Evolutionary conservation across 2,797 vertebrate genomes (phyloP).

Genomic region (Gallirallus australis): DNA sequence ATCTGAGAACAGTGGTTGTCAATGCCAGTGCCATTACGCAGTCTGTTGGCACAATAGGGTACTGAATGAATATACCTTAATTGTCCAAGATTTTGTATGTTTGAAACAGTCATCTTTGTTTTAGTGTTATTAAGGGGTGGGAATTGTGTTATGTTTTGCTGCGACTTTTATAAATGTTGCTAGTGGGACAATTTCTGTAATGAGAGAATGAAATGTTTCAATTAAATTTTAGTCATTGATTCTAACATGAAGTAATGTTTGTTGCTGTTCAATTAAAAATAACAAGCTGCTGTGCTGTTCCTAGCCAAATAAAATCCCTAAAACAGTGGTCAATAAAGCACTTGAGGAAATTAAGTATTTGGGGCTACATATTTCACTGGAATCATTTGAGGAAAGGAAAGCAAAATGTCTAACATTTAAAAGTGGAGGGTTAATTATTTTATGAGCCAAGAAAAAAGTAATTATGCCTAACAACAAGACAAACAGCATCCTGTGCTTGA

Average conservation of each 20-base stretch:
- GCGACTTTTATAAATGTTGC: neutral
- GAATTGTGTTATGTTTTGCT: neutral
- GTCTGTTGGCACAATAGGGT: neutral
- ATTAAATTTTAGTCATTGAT: slow-evolving; percentile 63
- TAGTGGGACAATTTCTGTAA: slow-evolving; percentile 41
- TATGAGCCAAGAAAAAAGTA: neutral
- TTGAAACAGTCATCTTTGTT: neutral
- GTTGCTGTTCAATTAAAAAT: slow-evolving; percentile 70
- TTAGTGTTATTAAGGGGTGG: neutral
- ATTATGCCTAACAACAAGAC: neutral
- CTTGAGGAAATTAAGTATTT: slow-evolving; percentile 58
- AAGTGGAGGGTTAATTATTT: slow-evolving; percentile 24
- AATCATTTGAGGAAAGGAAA: slow-evolving; percentile 13
- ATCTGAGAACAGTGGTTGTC: fast-evolving
- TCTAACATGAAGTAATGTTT: slow-evolving; percentile 23
- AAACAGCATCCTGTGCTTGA: neutral
- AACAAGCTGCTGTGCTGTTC: slow-evolving; percentile 51
- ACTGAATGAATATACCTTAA: neutral
- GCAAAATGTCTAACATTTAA: slow-evolving; percentile 14
- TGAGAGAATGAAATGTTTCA: slow-evolving; percentile 52
- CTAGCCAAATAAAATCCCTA: slow-evolving; percentile 39
- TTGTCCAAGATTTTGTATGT: neutral
- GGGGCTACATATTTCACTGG: neutral
- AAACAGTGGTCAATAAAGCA: slow-evolving; percentile 44
- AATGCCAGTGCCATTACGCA: neutral